phyloP scores from a whole-genome alignment of 2,888 invertebrate species.

The Morpho achilles region DNA sequence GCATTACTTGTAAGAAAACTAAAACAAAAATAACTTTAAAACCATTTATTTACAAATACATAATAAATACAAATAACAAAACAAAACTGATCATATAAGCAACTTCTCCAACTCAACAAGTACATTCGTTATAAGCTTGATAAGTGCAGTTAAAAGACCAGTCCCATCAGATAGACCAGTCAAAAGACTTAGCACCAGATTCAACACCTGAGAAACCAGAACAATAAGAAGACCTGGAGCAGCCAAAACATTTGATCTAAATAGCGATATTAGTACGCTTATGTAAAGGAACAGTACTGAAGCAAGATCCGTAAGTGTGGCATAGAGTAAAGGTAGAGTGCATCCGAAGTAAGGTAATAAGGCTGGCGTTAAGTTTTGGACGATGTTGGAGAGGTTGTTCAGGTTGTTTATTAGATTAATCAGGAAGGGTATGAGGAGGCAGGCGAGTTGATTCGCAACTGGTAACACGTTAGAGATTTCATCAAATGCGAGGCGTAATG shows the following conservation, averaged over 20 bases:
- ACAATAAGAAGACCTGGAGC: slow-evolving; percentile 58
- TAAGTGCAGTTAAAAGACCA: slow-evolving; percentile 53
- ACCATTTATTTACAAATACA: slow-evolving; percentile 7
- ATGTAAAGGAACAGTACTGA: slow-evolving; percentile 67
- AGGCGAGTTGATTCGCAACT: slow-evolving; percentile 61
- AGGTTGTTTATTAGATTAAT: slow-evolving; percentile 68
- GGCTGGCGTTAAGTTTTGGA: slow-evolving; percentile 67
- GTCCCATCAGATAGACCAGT: slow-evolving; percentile 59
- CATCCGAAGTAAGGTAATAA: slow-evolving; percentile 67
- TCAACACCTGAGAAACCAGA: slow-evolving; percentile 52
- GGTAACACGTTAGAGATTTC: slow-evolving; percentile 63
- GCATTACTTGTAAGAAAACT: no score
- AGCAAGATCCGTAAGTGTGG: slow-evolving; percentile 64
- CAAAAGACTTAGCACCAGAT: slow-evolving; percentile 54
- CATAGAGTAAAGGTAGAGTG: slow-evolving; percentile 60
- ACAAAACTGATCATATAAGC: slow-evolving; percentile 32
- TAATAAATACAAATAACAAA: slow-evolving; percentile 26
- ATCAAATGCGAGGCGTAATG: slow-evolving; percentile 62
- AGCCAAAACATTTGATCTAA: slow-evolving; percentile 61
- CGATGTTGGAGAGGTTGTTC: slow-evolving; percentile 67
- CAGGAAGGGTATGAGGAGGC: slow-evolving; percentile 60
- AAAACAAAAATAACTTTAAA: no score
- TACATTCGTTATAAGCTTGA: slow-evolving; percentile 58
- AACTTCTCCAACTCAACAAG: slow-evolving; percentile 64
- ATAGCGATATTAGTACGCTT: slow-evolving; percentile 62